Conservation (phyloP, 2,113 vertebrate species). For the Dipodomys ordii region DNA sequence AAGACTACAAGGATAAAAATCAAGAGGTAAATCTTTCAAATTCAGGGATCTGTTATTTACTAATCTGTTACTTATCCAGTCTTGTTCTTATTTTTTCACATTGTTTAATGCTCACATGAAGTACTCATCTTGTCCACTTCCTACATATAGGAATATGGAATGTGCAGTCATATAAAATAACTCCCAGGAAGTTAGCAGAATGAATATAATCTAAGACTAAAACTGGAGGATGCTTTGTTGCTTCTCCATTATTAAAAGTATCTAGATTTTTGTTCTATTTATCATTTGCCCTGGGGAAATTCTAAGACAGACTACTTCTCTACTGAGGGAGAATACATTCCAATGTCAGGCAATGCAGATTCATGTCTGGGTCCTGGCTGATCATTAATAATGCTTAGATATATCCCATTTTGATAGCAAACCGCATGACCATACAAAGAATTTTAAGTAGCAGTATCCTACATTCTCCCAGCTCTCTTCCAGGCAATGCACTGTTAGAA, state of each 20-base stretch:
- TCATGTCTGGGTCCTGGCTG: background rate
- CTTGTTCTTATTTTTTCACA: background rate
- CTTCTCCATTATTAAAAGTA: constrained; percentile 31
- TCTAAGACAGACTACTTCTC: background rate
- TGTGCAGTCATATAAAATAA: background rate
- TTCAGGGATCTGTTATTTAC: background rate
- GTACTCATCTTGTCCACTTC: background rate
- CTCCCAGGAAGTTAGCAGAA: background rate
- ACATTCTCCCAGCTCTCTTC: background rate
- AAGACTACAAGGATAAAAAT: constrained; percentile 42
- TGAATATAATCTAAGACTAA: background rate
- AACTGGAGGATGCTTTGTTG: background rate
- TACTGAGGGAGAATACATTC: background rate
- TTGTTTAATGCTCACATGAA: background rate
- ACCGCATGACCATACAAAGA: background rate
- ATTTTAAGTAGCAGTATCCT: background rate
- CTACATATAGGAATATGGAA: background rate
- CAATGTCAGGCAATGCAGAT: background rate
- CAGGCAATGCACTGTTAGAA: background rate
- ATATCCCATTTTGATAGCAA: background rate
- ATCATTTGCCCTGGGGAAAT: background rate
- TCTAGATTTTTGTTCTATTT: constrained; percentile 25
- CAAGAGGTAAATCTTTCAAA: constrained; percentile 18
- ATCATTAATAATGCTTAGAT: constrained; percentile 10
- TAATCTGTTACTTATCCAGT: background rate